Conservation (phyloP, 2,888 invertebrate genomes). For the Drosophila vallismaia region DNA sequence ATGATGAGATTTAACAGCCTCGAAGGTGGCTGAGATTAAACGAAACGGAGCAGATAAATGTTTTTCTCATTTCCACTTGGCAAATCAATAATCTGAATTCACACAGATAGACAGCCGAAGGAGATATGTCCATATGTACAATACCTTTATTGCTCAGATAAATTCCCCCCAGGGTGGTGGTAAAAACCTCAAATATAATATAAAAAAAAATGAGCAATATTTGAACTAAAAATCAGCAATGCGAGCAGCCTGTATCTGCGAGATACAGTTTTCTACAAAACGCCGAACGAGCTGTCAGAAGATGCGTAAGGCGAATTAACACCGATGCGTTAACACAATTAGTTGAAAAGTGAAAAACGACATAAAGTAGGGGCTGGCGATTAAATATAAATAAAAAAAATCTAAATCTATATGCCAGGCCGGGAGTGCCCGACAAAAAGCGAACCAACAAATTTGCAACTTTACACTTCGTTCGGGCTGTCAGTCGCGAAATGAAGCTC, state of each 20-base stretch:
- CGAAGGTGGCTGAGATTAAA: conserved; percentile 43
- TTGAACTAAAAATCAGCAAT: conserved; percentile 68
- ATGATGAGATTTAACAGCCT: conserved; percentile 37
- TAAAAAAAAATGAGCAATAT: conserved; percentile 61
- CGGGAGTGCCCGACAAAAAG: conserved; percentile 62
- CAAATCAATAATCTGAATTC: conserved; percentile 60
- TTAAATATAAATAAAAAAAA: conserved; percentile 48
- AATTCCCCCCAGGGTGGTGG: conserved; percentile 42
- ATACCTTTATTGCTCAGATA: conserved; percentile 67
- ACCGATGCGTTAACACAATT: conserved; percentile 74
- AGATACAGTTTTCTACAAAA: conserved; percentile 46
- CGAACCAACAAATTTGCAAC: conserved; percentile 68
- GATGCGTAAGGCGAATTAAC: conserved; percentile 73
- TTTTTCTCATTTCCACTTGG: conserved; percentile 48
- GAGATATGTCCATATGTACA: conserved; percentile 38
- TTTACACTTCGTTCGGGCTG: conserved; percentile 64
- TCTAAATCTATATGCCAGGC: conserved; percentile 39
- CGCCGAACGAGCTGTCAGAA: conserved; percentile 15
- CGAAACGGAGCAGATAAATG: conserved; percentile 68
- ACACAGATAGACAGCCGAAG: conserved; percentile 34
- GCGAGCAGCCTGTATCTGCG: conserved; percentile 51
- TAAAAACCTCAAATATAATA: conserved; percentile 52
- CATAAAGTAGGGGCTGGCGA: conserved; percentile 46
- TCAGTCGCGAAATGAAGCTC: conserved; percentile 79
- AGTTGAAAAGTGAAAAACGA: conserved; percentile 71